A percentile compares a stretch with the other conserved stretches of the same genome.
phyloP scores from a whole-genome alignment of 2,797 vertebrate species.

The Betta splendens region DNA sequence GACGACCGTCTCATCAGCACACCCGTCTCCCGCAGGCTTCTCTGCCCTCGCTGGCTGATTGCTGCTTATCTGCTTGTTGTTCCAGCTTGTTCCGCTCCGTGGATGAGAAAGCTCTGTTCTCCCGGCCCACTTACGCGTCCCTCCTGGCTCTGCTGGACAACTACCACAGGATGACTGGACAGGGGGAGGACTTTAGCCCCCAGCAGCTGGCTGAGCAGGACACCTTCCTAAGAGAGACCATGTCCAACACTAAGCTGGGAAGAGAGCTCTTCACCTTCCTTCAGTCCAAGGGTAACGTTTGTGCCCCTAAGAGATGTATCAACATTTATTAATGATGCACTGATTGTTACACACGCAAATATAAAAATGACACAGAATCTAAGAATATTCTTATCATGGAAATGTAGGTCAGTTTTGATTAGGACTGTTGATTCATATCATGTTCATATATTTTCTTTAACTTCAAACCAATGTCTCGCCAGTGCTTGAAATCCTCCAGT shows the following conservation, averaged over 20 bases:
- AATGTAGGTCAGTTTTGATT: too few species aligned
- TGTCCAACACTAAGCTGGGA: slow-evolving; percentile 80
- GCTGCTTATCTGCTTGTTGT: not conserved
- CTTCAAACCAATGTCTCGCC: not conserved
- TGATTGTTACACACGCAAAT: too few species aligned
- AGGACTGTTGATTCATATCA: too few species aligned
- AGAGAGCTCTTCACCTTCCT: slow-evolving; percentile 81
- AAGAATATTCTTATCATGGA: too few species aligned
- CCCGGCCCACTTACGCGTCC: slow-evolving; percentile 80
- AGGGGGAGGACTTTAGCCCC: slow-evolving; percentile 65
- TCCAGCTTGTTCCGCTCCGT: slow-evolving; percentile 79
- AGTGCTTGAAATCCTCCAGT: not conserved
- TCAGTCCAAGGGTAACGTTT: slow-evolving; percentile 73
- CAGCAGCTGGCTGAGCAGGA: slow-evolving; percentile 81
- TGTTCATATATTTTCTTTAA: too few species aligned
- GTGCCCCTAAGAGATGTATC: too few species aligned
- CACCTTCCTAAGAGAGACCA: slow-evolving; percentile 75
- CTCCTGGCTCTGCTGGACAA: slow-evolving; percentile 82
- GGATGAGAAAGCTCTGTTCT: slow-evolving; percentile 78
- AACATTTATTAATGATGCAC: too few species aligned
- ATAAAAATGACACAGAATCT: too few species aligned
- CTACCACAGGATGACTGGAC: slow-evolving; percentile 80
- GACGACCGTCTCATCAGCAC: slow-evolving; percentile 1
- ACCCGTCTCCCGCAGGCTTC: not conserved
- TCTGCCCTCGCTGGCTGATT: too few species aligned